phyloP scores from a whole-genome alignment of 2,797 vertebrate genomes.

The Kryptopterus vitreolus region DNA sequence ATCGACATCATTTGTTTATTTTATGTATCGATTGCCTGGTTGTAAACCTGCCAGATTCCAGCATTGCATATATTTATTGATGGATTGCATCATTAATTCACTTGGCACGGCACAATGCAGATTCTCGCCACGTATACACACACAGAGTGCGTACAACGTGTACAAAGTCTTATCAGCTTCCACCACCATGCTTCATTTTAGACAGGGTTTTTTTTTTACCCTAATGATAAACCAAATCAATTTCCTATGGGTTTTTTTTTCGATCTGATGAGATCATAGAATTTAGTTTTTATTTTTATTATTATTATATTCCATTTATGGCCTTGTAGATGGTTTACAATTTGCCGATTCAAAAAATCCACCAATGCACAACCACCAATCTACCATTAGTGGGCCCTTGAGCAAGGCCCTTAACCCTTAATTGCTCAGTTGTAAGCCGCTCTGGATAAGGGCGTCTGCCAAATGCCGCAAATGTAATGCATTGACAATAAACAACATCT shows the following conservation, averaged over 20 bases:
- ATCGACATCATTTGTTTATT: conserved; percentile 3
- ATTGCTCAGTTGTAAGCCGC: no score
- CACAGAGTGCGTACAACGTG: background rate
- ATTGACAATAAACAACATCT: no score
- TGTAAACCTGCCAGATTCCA: background rate
- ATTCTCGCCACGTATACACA: background rate
- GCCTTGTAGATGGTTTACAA: no score
- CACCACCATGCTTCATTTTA: background rate
- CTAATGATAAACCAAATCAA: background rate
- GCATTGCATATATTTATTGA: background rate
- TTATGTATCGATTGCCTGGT: background rate
- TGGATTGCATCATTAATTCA: background rate
- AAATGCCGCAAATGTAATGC: no score
- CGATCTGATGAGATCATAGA: background rate
- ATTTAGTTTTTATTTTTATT: no score
- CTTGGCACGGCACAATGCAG: background rate
- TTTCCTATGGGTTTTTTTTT: background rate
- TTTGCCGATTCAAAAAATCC: no score
- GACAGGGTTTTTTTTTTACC: background rate
- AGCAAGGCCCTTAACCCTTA: no score
- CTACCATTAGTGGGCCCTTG: no score
- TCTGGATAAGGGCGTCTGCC: no score
- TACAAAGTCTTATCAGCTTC: background rate
- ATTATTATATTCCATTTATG: no score
- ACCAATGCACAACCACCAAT: no score